Percentiles rank a stretch among this genome's conserved stretches.
phyloP scores from a whole-genome alignment of 2,797 vertebrate genomes.

The Salarias fasciatus region DNA sequence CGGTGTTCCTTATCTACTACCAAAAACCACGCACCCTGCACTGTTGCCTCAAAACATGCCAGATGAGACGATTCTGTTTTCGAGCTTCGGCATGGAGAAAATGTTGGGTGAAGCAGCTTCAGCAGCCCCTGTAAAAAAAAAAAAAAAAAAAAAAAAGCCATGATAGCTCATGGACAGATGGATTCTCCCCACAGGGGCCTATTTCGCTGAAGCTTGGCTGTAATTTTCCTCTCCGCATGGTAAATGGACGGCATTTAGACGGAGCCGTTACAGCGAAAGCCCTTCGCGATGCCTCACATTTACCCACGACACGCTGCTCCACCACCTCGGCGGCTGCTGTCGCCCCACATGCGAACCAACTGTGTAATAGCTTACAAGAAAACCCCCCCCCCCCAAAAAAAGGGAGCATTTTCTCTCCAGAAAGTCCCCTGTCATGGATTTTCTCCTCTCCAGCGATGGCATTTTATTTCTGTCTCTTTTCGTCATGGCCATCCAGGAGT shows the following conservation, averaged over 20 bases:
- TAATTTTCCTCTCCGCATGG: slow-evolving; percentile 50
- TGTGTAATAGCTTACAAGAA: slow-evolving; percentile 14
- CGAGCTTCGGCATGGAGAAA: not conserved
- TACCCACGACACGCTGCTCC: slow-evolving; percentile 15
- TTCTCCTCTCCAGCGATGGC: slow-evolving; percentile 15
- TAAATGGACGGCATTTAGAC: slow-evolving; percentile 60
- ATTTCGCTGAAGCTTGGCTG: slow-evolving; percentile 34
- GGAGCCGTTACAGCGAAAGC: slow-evolving; percentile 32
- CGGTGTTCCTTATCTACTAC: slow-evolving; percentile 42
- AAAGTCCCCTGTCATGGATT: slow-evolving; percentile 40
- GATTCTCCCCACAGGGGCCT: slow-evolving; percentile 26
- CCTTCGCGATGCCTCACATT: slow-evolving; percentile 22
- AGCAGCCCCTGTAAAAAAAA: not conserved
- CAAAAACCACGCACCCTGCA: too few relatives aligned
- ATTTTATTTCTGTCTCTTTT: slow-evolving; percentile 58
- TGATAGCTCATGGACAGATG: slow-evolving; percentile 37
- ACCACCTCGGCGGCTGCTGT: slow-evolving; percentile 12
- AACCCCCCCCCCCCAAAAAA: slow-evolving; percentile 12
- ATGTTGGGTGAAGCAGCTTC: slow-evolving; percentile 12
- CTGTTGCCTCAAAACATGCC: slow-evolving; percentile 5
- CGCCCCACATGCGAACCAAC: not conserved
- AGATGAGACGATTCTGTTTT: slow-evolving; percentile 8
- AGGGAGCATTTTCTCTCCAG: slow-evolving; percentile 21
- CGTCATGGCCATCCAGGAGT: slow-evolving; percentile 23
- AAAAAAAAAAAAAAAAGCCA: too few relatives aligned